Evolutionary conservation across 2,888 invertebrate genomes (phyloP), one percentile per base, ranked within the genome.

Genomic region (Xestia c-nigrum): DNA sequence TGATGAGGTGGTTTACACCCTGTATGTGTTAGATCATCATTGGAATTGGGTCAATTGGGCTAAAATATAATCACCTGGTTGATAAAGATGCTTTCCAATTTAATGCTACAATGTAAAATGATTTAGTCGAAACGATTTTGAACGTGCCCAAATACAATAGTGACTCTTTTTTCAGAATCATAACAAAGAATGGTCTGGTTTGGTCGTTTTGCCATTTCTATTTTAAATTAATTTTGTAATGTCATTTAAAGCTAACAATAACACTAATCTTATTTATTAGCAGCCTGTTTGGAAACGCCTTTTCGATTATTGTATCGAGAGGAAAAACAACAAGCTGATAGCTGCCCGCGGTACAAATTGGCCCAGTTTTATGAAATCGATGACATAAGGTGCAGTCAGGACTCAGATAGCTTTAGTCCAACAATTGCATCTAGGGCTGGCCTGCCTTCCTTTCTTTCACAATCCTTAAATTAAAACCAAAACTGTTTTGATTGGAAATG

Each of bases 351-450:
- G 79, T 88, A 84, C 85, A 83, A 86, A 86, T 82, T 88, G 87
- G 75, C 91, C 89, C 74, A 90, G 90, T 88, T 90, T 90, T 88
- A 89, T 90, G 89, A 90, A 90, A 90, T 84, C 90, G 90, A 91
- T 93, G 92, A 92, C 91, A 93, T 93, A 92, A 92, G 88, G 87
- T 87, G 83, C 85, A 87, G 84, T 85, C 89, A 89, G 91, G 92
- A 92, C 89, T 90, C 77, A 71, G 82, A 83, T 84, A 85, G 74
- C 78, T 86, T 76, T 69, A 81, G 79, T 81, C 78, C 74, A 68
- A 76, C 72, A 74, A 69, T 80, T 61, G 68, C 24, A 47, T n/a
- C 16, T 80, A 88, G 87, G 88, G 88, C 46, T 88, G 78, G 43
- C 31, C 6, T 57, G 43, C 31, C 6, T 57, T 47, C 6, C 14